Evolutionary conservation across 2,888 invertebrate species (phyloP), one percentile per base, ranked within the genome.

Genomic region (Diarsia mendica): DNA sequence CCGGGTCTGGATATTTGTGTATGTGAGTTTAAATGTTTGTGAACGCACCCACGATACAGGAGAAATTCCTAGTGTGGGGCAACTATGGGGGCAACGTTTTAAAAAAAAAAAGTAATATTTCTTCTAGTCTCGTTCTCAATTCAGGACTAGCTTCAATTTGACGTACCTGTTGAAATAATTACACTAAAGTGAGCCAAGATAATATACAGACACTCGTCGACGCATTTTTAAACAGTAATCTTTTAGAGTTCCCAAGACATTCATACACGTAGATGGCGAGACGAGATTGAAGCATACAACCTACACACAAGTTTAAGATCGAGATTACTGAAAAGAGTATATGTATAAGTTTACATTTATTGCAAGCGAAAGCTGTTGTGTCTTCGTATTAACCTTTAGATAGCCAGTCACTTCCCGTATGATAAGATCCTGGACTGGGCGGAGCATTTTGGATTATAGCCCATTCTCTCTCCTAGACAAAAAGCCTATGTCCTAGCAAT

Each of bases 261-360:
- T 15, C 20, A 39, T 18, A 46, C 20, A 23, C 1, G 6, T 44
- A 58, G 63, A 61, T 61, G 77, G 51, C n/a, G 28, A 74, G n/a
- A 74, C 77, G 33, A 51, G 64, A 63, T 63, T 15, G 0, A 51
- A 4, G 39, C 20, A 44, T n/a, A 61, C n/a, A 63, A n/a, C 44
- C 44, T 63, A 33, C 15, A 46, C 13, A 63, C 9, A 28, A 46
- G 44, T 44, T 46, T 13, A 46, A 3, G 28, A 28, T 71, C 20
- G 20, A 53, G 51, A 48, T 67, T 49, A 49, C 9, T 33, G 28
- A 3, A 49, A 33, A 49, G 20, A 13, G 49, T 10, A 33, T 39
- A 39, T 6, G 46, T 13, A 33, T 39, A 39, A 39, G 46, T 13
- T 2, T 48, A 48, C 46, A 48, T 48, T 48, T 48, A 48, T 48